phyloP scores from a whole-genome alignment of 2,888 invertebrate genomes.

The Euclidia mi region DNA sequence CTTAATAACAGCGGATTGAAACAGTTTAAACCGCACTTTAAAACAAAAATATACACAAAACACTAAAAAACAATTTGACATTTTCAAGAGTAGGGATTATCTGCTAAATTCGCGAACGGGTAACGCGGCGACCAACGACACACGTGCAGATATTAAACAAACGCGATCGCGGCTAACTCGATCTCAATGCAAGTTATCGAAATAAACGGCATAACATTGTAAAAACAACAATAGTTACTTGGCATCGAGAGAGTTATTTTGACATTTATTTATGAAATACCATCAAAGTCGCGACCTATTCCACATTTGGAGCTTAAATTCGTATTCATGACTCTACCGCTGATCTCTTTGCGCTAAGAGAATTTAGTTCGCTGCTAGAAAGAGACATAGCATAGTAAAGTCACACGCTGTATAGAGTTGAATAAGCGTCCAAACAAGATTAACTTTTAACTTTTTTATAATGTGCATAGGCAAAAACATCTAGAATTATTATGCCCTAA shows the following conservation, averaged over 20 bases:
- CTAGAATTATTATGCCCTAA: background rate
- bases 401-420: background rate
- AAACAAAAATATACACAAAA: constrained; percentile 70
- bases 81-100: constrained; percentile 68
- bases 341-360: background rate
- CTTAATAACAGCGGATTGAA: constrained; percentile 26
- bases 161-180: constrained; percentile 70
- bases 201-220: constrained; percentile 63
- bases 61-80: constrained; percentile 82
- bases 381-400: constrained; percentile 15
- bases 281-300: constrained; percentile 42
- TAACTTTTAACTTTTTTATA: constrained; percentile 21
- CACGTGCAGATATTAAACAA: constrained; percentile 34
- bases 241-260: constrained; percentile 87
- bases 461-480: constrained; percentile 24
- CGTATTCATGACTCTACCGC: constrained; percentile 14
- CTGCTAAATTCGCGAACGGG: constrained; percentile 53
- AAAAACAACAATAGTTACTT: constrained; percentile 82
- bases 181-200: constrained; percentile 73
- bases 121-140: constrained; percentile 45
- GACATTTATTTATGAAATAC: constrained; percentile 65
- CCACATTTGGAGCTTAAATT: constrained; percentile 24
- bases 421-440: constrained; percentile 40
- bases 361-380: constrained; percentile 1
- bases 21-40: constrained; percentile 37